A percentile compares a stretch with the other conserved stretches of the same genome.
These are phyloP conservation scores for Hylia prasina DNA, from an alignment of 2,113 vertebrate species.

Conservation along the genomic window DNA sequence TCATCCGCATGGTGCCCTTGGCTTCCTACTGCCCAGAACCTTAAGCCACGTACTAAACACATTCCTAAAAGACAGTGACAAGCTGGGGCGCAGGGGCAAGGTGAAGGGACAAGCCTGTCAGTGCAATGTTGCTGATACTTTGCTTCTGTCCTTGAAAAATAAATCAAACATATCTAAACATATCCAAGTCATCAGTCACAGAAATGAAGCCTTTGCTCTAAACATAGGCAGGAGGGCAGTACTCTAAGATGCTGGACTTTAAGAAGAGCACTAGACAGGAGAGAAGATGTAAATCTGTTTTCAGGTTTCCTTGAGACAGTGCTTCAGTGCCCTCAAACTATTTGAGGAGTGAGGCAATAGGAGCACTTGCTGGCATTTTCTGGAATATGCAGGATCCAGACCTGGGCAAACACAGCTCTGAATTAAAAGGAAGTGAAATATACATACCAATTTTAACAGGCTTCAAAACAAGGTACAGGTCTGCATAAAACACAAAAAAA, in stretches of 20 bases:
- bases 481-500: not conserved
- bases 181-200: not conserved
- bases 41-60: not conserved
- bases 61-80: not conserved
- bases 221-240: not conserved
- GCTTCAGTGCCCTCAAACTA: fast-evolving
- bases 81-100: not conserved
- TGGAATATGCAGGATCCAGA: not conserved
- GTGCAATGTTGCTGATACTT: not conserved
- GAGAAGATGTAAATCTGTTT: not conserved
- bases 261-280: not conserved
- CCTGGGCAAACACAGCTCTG: not conserved
- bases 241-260: no score
- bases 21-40: not conserved
- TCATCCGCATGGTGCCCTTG: not conserved
- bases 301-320: not conserved
- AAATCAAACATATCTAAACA: fast-evolving
- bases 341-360: not conserved
- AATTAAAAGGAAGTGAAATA: not conserved
- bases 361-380: not conserved
- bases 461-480: not conserved
- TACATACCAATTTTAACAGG: not conserved
- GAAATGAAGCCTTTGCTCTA: not conserved
- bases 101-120: not conserved
- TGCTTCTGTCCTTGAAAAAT: not conserved